Conservation (phyloP, 2,113 vertebrate genomes). For the Camarhynchus parvulus region DNA sequence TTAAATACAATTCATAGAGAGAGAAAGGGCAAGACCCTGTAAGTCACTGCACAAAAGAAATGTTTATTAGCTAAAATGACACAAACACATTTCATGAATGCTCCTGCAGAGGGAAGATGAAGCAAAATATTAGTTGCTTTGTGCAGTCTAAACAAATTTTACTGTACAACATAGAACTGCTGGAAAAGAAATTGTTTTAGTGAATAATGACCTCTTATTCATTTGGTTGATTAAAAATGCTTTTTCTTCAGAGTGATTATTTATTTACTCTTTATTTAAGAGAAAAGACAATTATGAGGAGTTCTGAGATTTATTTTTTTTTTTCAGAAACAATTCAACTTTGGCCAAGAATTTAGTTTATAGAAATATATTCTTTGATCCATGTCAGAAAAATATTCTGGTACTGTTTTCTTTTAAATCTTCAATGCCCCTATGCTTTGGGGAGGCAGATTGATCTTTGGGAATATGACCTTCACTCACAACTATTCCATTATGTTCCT, state of each 20-base stretch:
- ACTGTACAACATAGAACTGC: neutral
- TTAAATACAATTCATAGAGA: neutral
- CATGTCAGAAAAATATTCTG: neutral
- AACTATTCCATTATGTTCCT: neutral
- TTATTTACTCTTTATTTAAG: neutral
- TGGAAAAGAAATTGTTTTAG: neutral
- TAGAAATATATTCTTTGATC: neutral
- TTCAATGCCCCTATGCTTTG: neutral
- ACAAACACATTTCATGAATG: neutral
- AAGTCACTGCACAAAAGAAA: neutral
- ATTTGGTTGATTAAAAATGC: neutral
- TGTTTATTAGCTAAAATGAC: neutral
- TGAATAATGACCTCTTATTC: neutral
- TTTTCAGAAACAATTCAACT: neutral
- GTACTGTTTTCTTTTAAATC: neutral
- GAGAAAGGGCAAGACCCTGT: neutral
- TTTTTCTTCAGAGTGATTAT: neutral
- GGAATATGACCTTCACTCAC: neutral
- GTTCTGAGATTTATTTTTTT: neutral
- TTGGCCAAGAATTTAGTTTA: neutral
- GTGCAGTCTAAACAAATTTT: neutral
- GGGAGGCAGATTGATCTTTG: neutral
- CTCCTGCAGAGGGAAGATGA: neutral
- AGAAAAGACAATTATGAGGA: neutral
- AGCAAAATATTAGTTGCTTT: neutral